Evolutionary conservation across 2,113 vertebrate species (phyloP).

Genomic region (Mormyrus lacerda): DNA sequence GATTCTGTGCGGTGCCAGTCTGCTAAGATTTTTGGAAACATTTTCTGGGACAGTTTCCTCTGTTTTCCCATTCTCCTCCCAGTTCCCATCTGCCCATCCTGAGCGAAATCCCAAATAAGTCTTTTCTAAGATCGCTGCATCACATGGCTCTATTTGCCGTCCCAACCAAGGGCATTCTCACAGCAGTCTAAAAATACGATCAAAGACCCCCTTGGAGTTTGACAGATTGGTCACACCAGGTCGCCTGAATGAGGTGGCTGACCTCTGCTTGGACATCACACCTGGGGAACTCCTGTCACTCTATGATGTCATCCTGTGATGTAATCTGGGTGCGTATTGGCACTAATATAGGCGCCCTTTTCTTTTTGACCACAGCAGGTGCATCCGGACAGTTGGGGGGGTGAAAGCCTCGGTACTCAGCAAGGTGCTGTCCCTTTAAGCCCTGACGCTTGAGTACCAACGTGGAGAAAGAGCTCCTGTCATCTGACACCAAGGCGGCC

Average conservation of each 20-base stretch:
- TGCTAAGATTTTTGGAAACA: not conserved
- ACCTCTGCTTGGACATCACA: conserved; percentile 2
- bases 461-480: not conserved
- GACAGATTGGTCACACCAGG: conserved; percentile 2
- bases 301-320: not conserved
- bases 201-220: not conserved
- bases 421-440: not conserved
- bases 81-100: not conserved
- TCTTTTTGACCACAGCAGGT: not conserved
- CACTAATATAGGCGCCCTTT: not conserved
- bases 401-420: not conserved
- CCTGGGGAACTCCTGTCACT: not conserved
- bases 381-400: not conserved
- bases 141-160: not conserved
- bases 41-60: not conserved
- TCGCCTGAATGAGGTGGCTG: not conserved
- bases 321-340: not conserved
- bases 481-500: not conserved
- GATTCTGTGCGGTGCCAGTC: not conserved
- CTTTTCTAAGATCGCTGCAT: not conserved
- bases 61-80: not conserved
- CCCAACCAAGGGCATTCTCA: not conserved
- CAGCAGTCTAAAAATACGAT: not conserved
- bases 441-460: not conserved
- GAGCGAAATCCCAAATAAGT: not conserved